Base-by-base conservation (phyloP, 2,797 vertebrate species). In the Crocidura indochinensis region DNA sequence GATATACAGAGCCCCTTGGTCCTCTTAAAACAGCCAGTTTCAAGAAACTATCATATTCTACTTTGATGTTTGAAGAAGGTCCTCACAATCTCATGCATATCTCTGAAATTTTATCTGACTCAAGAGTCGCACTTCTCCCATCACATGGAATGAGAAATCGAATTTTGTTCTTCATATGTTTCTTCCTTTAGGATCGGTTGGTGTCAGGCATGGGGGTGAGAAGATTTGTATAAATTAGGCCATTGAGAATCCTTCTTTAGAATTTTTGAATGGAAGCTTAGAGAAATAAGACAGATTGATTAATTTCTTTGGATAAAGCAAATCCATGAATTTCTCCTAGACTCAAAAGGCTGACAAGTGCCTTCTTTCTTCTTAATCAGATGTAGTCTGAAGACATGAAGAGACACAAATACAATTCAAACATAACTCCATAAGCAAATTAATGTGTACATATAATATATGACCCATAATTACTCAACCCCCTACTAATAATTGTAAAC, bases 261-360 rank as follows among this genome's bases (percentile, higher is more conserved):
- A 49, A 73, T 67, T 82, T 82, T 76, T 78, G 51, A 8, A 72
- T 72, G 87, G 77, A n/a, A 60, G 27, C 77, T 17, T 90, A 74
- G 64, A 78, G 22, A 68, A 26, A 31, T 69, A 10, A 86, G 72
- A 68, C 2, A 56, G 46, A 6, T 8, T 60, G 27, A 67, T 17
- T 85, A 29, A 11, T 71, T 51, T 76, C 51, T 75, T 10, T 38
- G 12, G 22, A 31, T 24, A 1, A 53, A 27, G 20, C 49, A 60
- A 38, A 38, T 38, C 38, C 38, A 38, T 38, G 38, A 38, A 38
- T 38, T 12, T 76, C n/a, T 47, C 15, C 56, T 80, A 44, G 69
- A 15, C 3, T 72, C 26, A 49, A 53, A 68, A 38, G 60, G 22
- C 38, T 47, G 6, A 2, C n/a, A 9, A 85, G 38, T 27, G 8